A percentile compares a stretch with the other conserved stretches of the same genome.
Evolutionary conservation across 2,113 vertebrate species (phyloP).

Genomic region (Choloepus hoffmanni): DNA sequence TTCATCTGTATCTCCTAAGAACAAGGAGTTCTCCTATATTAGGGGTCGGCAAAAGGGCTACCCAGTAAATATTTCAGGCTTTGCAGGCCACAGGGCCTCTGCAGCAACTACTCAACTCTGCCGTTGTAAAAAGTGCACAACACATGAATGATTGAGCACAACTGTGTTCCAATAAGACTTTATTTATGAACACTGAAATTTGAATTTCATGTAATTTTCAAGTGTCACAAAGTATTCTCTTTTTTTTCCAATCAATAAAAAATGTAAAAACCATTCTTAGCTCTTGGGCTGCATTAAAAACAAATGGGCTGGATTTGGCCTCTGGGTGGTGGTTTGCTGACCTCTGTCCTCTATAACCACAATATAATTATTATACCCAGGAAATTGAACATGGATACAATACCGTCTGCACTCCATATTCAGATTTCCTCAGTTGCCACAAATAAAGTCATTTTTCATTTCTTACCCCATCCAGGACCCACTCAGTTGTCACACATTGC

Average conservation of each 20-base stretch:
- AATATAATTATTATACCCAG: neutral
- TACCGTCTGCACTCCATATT: neutral
- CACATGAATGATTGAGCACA: accelerated
- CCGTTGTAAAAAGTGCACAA: accelerated
- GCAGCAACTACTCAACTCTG: neutral
- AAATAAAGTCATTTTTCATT: neutral
- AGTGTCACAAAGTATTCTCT: neutral
- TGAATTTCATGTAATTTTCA: neutral
- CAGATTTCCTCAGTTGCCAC: neutral
- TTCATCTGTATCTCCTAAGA: neutral
- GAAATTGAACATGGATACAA: accelerated
- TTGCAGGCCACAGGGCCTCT: accelerated
- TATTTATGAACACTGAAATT: neutral
- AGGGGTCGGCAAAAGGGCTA: neutral
- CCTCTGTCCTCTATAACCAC: no score
- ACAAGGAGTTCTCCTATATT: no score
- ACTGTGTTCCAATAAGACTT: neutral
- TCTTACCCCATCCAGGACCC: neutral
- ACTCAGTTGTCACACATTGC: accelerated
- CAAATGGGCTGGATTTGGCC: neutral
- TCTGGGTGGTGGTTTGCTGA: accelerated
- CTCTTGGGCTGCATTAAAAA: neutral
- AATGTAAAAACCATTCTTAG: neutral
- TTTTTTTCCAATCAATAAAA: neutral
- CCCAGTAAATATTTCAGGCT: neutral